Base-by-base conservation (phyloP, 1,140 invertebrate species). In the Micrasema minimum region DNA sequence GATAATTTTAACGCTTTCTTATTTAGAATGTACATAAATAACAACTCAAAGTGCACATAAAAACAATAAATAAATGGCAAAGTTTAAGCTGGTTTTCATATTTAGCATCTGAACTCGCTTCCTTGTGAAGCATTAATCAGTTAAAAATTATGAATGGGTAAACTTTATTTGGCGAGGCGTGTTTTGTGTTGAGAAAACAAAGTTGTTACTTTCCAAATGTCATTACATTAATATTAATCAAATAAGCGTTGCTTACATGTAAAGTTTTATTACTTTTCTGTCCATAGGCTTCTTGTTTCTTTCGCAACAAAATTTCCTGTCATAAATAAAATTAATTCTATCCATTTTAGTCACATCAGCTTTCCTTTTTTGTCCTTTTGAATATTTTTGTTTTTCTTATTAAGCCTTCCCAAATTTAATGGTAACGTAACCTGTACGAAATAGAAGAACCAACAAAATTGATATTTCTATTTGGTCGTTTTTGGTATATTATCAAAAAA, bases 291-390 rank as follows among this genome's bases (percentile, higher is more conserved):
- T 46, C 31, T 20, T 20, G 22, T 23, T 14, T 46, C 41, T 37
- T 16, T 45, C 41, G 7, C 46, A 45, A 73, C 51, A 73, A 22
- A 73, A 70, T 61, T 66, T 71, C 57, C 68, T 65, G 69, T 71
- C 71, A 75, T 75, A 74, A 74, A 74, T 74, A 74, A 74, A 74
- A 74, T 74, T 68, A 74, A 74, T 74, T 59, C 61, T 69, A 65
- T 74, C 69, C 69, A 68, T 69, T 61, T 69, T 67, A 74, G 72
- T 66, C 67, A 61, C 62, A 45, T 74, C 72, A 66, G 41, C 62
- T 48, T 66, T 45, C 20, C n/a, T 45, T 43, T 31, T 37, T 20
- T 57, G 55, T 35, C 26, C 26, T 41, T 67, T 14, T 46, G 41
- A 48, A 35, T 61, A 61, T 64, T 66, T 38, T 72, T 73, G 66